Evolutionary conservation across 1,140 invertebrate genomes (phyloP), one percentile per base, ranked within the genome.

Genomic region (Drosophila ercepeae): DNA sequence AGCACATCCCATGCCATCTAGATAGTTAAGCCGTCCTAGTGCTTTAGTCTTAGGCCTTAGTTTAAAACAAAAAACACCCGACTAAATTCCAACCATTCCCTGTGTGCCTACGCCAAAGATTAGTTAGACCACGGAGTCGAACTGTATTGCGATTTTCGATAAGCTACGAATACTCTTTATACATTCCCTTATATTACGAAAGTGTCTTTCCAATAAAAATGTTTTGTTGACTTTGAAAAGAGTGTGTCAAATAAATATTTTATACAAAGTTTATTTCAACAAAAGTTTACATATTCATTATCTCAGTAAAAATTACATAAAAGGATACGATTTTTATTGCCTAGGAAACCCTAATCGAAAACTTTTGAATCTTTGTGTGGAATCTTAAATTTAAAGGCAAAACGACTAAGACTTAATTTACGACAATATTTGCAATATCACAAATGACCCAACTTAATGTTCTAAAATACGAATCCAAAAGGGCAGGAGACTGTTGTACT

Each of bases 391-490:
- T 76, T 68, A 73, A 3, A 63, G 41, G 49, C 51, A 73, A 55
- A 54, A 36, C 44, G 58, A 52, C 50, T 81, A 81, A 36, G 27
- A 67, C 63, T 65, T 73, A 64, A 74, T 18, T 7, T 73, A 73
- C 50, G 51, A 73, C 59, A 70, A 86, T 76, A 76, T 86, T 84
- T 86, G 81, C 81, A 84, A 84, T 84, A 84, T 84, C 81, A 84
- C 81, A 84, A 84, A 81, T 86, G 81, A 88, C 81, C 81, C 81
- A 81, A 86, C 81, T 84, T 84, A 86, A 51, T 14, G 53, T 41
- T 54, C 53, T 81, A 76, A 81, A 86, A 88, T 77, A 74, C 63
- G 36, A 74, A 74, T 55, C 71, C 41, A 74, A 86, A 69, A 13
- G 29, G 34, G 18, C 13, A 36, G 19, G 27, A 13, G 1, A 16